Conservation (phyloP, 1,140 invertebrate species). For the Phymorhynchus buccinoides region DNA sequence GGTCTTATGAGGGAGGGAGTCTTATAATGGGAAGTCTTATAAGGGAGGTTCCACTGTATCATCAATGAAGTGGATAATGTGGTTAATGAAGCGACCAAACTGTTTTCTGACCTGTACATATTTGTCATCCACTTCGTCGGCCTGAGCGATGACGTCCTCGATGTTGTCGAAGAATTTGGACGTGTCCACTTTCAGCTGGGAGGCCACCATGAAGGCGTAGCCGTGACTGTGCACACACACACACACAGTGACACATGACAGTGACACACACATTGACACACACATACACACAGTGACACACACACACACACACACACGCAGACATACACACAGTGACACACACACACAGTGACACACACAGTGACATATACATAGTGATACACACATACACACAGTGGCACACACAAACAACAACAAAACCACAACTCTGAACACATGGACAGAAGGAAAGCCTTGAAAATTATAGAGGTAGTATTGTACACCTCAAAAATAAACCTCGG, state of each 20-base stretch:
- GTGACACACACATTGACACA: neutral
- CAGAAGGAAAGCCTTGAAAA: neutral
- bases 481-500: no score
- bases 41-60: no score
- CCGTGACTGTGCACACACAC: constrained; percentile 79
- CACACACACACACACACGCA: neutral
- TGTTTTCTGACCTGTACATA: constrained; percentile 75
- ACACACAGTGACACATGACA: constrained; percentile 28
- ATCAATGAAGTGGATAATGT: no score
- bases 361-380: no score
- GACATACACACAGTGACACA: neutral
- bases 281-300: neutral
- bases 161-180: constrained; percentile 82
- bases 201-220: constrained; percentile 87
- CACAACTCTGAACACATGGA: no score
- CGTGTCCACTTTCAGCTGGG: constrained; percentile 79
- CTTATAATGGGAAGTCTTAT: no score
- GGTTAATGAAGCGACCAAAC: no score
- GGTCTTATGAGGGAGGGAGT: no score
- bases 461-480: neutral
- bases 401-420: no score
- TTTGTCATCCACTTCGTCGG: constrained; percentile 93
- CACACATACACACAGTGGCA: no score
- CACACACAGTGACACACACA: no score
- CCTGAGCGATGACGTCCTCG: constrained; percentile 92